A percentile compares a stretch with the other conserved stretches of the same genome.
Evolutionary conservation across 2,888 invertebrate genomes (phyloP).

Genomic region (Oligia latruncula): DNA sequence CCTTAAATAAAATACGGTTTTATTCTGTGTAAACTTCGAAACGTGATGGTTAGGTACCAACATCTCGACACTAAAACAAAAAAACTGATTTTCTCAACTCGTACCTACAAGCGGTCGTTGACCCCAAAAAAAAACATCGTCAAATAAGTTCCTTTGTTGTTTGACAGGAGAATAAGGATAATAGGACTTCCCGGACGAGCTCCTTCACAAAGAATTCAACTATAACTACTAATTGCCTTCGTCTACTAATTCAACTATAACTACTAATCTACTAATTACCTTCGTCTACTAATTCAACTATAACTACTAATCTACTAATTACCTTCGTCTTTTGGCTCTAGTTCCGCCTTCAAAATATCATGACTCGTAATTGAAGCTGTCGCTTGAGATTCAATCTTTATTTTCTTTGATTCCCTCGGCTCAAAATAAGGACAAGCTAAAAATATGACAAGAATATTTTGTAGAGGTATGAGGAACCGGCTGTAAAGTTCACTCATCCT

Average conservation of each 20-base stretch:
- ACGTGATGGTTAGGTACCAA: too few relatives aligned
- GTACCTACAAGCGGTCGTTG: too few relatives aligned
- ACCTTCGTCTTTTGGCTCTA: constrained; percentile 65
- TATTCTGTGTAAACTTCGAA: too few relatives aligned
- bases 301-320: background rate
- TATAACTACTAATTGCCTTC: constrained; percentile 45
- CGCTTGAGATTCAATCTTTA: constrained; percentile 66
- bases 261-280: constrained; percentile 27
- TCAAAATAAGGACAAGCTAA: constrained; percentile 87
- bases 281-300: constrained; percentile 36
- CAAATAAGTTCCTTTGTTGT: too few relatives aligned
- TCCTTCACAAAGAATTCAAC: background rate
- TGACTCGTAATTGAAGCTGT: constrained; percentile 59
- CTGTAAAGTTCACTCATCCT: too few relatives aligned
- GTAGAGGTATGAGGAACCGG: too few relatives aligned
- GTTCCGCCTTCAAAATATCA: constrained; percentile 59
- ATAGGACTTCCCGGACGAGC: background rate
- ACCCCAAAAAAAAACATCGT: too few relatives aligned
- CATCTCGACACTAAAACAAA: too few relatives aligned
- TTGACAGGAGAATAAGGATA: background rate
- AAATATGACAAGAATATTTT: background rate
- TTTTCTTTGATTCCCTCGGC: constrained; percentile 82
- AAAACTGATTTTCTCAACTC: too few relatives aligned
- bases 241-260: constrained; percentile 8
- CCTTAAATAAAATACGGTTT: too few relatives aligned